Conservation (phyloP, 2,888 invertebrate species). For the Rotaria magnacalcarata region DNA sequence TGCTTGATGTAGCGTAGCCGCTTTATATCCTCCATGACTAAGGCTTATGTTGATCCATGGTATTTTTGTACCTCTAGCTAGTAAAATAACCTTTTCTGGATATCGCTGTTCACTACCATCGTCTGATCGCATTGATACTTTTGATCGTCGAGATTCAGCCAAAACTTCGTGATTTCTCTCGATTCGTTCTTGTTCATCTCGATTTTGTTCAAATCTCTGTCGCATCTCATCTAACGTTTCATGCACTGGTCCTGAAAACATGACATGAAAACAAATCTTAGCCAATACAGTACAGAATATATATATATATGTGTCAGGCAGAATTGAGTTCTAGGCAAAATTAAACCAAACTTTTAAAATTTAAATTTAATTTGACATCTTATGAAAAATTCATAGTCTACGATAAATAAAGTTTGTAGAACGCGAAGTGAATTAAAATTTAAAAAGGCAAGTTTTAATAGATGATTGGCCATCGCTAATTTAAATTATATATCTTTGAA, state of each 20-base stretch:
- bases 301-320: no score
- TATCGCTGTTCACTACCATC: neutral
- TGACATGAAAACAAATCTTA: neutral
- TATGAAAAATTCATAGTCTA: no score
- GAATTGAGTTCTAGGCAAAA: no score
- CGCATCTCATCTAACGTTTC: conserved; percentile 9
- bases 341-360: no score
- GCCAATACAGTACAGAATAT: no score
- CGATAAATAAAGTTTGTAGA: no score
- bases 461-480: no score
- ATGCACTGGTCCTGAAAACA: neutral
- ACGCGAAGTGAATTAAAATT: no score
- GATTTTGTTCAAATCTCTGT: neutral
- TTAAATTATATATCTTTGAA: no score
- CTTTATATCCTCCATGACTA: neutral
- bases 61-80: neutral
- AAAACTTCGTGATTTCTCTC: neutral
- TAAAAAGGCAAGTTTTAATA: no score
- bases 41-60: neutral
- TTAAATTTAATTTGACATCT: no score
- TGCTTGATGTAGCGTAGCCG: neutral
- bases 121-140: neutral
- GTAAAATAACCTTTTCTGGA: neutral
- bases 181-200: neutral
- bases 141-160: neutral